Conservation (phyloP, 2,113 vertebrate genomes). For the Scophthalmus maximus region DNA sequence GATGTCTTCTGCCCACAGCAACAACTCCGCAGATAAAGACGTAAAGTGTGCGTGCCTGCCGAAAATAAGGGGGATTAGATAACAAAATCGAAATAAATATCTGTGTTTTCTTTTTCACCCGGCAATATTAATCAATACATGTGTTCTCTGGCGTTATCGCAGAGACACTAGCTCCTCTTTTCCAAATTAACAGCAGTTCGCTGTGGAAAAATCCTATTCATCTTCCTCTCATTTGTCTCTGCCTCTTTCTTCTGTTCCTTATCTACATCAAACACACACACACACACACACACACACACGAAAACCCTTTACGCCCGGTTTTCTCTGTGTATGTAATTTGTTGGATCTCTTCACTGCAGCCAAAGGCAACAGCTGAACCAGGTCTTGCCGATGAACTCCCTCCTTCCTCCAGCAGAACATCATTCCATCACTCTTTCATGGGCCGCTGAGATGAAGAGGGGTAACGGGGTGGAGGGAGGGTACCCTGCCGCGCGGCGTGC, state of each 20-base stretch:
- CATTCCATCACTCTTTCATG: slow-evolving; percentile 58
- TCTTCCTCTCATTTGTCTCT: neutral
- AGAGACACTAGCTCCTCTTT: slow-evolving; percentile 20
- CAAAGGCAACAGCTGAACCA: slow-evolving; percentile 39
- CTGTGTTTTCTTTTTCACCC: slow-evolving; percentile 9
- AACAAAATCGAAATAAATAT: neutral
- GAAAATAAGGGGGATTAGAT: too few relatives aligned
- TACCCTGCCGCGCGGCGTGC: neutral
- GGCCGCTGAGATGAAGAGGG: slow-evolving; percentile 29
- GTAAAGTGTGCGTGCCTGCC: too few relatives aligned
- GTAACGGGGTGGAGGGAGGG: slow-evolving; percentile 15
- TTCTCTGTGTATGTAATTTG: slow-evolving; percentile 28
- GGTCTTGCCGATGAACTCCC: slow-evolving; percentile 17
- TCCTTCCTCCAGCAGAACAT: slow-evolving; percentile 35
- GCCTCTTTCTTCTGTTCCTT: neutral
- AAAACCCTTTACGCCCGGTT: neutral
- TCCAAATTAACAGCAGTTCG: slow-evolving; percentile 7
- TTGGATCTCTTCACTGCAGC: slow-evolving; percentile 4
- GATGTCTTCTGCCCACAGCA: neutral
- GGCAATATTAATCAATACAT: neutral
- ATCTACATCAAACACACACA: neutral
- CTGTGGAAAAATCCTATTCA: slow-evolving; percentile 8
- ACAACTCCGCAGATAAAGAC: too few relatives aligned
- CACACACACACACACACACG: neutral
- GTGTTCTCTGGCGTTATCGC: slow-evolving; percentile 6